Evolutionary conservation across 2,888 invertebrate species (phyloP), one percentile per base, ranked within the genome.

Genomic region (Ethmia dodecea): DNA sequence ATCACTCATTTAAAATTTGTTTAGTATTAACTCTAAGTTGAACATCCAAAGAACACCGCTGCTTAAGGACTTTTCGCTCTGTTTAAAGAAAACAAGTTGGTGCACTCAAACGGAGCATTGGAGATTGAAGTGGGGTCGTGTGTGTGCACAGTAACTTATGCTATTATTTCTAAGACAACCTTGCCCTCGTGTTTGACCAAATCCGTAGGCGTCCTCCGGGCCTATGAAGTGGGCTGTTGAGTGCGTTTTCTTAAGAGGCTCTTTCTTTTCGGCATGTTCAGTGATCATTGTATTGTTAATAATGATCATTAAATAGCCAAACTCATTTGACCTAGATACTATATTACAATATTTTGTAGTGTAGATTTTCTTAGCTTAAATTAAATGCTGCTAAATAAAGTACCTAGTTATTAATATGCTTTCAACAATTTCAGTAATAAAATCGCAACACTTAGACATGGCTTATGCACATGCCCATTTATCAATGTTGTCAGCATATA

Each of bases 141-240:
- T 81, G 60, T 81, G 73, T 80, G 67, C 76, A 58, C 55, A 80
- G 73, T 76, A 77, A 75, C 79, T 80, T 71, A 78, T 77, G 73
- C 77, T 83, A 80, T 84, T 83, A 83, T 83, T 80, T 83, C 79
- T 77, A 78, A 78, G 77, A 73, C 77, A 74, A 76, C 68, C 64
- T 66, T 60, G 55, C 63, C 62, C 66, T 63, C 58, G 67, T 81
- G 71, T 83, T 84, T 84, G 74, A 74, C 68, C 69, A 80, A 79
- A 78, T 78, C 75, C 78, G 63, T 79, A 68, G 69, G 71, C 67
- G 69, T 72, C 67, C 55, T 54, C 45, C 40, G 42, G 46, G 37
- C 43, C 63, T 45, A 42, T 47, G 49, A 56, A 57, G 56, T 54
- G 53, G 47, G 45, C 48, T 55, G 50, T 57, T 49, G 49, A 61